A percentile compares a stretch with the other conserved stretches of the same genome.
phyloP scores from a whole-genome alignment of 1,140 invertebrate species.

The Diachasma alloeum region DNA sequence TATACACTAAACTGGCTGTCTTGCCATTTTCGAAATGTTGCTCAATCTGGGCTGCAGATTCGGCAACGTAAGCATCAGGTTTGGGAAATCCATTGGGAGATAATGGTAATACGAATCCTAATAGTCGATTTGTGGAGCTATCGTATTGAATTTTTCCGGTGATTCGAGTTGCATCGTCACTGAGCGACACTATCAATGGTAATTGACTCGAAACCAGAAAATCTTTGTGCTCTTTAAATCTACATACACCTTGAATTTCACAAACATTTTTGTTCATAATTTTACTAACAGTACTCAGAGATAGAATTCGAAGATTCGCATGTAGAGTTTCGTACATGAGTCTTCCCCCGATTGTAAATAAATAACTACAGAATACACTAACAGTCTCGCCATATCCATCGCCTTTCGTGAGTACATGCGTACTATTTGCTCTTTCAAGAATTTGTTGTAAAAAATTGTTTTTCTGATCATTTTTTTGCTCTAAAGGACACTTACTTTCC shows the following conservation, averaged over 20 bases:
- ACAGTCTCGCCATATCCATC: too few species aligned
- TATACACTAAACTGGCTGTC: slow-evolving; percentile 28
- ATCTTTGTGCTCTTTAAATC: slow-evolving; percentile 24
- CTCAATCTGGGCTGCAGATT: slow-evolving; percentile 30
- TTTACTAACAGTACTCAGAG: background rate
- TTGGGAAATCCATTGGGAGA: slow-evolving; percentile 29
- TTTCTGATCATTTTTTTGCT: too few species aligned
- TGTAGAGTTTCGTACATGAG: too few species aligned
- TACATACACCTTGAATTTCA: slow-evolving; percentile 22
- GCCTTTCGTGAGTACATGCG: too few species aligned
- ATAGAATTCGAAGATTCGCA: too few species aligned
- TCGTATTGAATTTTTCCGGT: slow-evolving; percentile 37
- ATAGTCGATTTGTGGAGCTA: slow-evolving; percentile 30
- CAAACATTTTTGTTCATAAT: slow-evolving; percentile 4
- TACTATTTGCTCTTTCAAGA: too few species aligned
- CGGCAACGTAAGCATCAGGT: slow-evolving; percentile 22
- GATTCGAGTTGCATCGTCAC: background rate
- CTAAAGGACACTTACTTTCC: too few species aligned
- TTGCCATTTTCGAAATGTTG: slow-evolving; percentile 25
- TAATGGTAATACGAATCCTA: slow-evolving; percentile 39
- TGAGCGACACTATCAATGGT: slow-evolving; percentile 27
- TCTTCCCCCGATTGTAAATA: too few species aligned
- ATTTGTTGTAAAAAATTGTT: too few species aligned
- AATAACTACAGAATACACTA: too few species aligned
- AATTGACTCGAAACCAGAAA: slow-evolving; percentile 31